Evolutionary conservation across 2,113 vertebrate genomes (phyloP).

Genomic region (Nicator chloris): DNA sequence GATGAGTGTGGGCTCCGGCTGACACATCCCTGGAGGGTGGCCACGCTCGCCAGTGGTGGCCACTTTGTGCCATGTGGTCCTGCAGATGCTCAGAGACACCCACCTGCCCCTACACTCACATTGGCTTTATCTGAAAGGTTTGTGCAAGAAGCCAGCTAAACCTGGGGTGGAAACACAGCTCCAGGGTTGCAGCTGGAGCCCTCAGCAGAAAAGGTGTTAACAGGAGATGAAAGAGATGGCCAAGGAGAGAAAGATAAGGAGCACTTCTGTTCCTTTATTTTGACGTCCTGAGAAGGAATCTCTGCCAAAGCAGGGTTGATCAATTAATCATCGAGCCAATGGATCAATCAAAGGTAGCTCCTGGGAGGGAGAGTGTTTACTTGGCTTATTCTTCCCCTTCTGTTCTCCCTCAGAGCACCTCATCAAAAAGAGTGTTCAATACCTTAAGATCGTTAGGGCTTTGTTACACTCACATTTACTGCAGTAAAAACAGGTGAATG

Average conservation of each 20-base stretch:
- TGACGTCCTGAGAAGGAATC: not conserved
- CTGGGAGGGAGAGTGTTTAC: not conserved
- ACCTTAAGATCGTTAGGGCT: not conserved
- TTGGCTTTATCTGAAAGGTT: not conserved
- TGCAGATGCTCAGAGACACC: not conserved
- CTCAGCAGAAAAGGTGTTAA: not conserved
- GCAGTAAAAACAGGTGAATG: not conserved
- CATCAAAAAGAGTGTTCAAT: not conserved
- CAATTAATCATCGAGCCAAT: not conserved
- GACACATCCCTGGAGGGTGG: not conserved
- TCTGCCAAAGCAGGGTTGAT: not conserved
- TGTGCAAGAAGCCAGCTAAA: not conserved
- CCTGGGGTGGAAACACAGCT: not conserved
- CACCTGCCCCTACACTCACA: accelerated
- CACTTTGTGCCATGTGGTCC: not conserved
- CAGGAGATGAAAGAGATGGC: not conserved
- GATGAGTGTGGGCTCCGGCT: not conserved
- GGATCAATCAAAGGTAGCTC: not conserved
- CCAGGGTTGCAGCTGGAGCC: not conserved
- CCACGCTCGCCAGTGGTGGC: not conserved
- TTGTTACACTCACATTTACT: not conserved
- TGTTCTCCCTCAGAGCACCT: not conserved
- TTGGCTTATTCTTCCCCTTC: not conserved
- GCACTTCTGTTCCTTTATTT: not conserved
- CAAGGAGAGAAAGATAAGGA: not conserved